Conservation (phyloP, 1,140 invertebrate species). For the Drosophila saltans region DNA sequence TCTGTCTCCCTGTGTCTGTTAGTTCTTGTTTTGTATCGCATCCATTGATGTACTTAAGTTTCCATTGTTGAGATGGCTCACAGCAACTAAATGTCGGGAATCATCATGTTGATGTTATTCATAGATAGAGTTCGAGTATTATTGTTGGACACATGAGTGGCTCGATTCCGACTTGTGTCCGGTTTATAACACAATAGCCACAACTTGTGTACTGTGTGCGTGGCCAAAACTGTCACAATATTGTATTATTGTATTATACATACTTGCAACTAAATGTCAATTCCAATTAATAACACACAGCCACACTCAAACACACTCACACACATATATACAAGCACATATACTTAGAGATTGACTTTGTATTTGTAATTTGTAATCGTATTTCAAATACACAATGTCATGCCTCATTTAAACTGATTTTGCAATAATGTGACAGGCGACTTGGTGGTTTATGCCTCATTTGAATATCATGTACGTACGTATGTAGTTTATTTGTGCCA, state of each 20-base stretch:
- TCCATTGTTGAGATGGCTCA: not conserved
- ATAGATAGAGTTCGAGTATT: not conserved
- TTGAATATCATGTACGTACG: not conserved
- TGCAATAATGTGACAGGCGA: conserved; percentile 2
- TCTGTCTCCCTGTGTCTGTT: conserved; percentile 4
- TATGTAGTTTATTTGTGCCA: conserved; percentile 2
- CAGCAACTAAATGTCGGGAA: not conserved
- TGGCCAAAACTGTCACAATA: conserved; percentile 4
- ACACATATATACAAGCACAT: not conserved
- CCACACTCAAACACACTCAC: not conserved
- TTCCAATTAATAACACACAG: conserved; percentile 5
- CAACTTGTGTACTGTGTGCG: not conserved
- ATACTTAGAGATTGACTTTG: not conserved
- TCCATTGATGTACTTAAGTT: conserved; percentile 37
- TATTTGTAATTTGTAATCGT: not conserved
- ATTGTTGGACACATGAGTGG: not conserved
- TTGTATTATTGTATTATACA: not conserved
- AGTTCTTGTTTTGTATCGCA: conserved; percentile 26
- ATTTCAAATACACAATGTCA: not conserved
- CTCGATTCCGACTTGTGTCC: not conserved
- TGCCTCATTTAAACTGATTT: conserved; percentile 5
- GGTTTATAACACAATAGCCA: not conserved
- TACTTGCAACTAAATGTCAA: conserved; percentile 5
- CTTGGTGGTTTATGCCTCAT: conserved; percentile 6
- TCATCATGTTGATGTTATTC: conserved; percentile 1